Base-by-base conservation (phyloP, 2,888 invertebrate genomes). In the Erpobdella octoculata region DNA sequence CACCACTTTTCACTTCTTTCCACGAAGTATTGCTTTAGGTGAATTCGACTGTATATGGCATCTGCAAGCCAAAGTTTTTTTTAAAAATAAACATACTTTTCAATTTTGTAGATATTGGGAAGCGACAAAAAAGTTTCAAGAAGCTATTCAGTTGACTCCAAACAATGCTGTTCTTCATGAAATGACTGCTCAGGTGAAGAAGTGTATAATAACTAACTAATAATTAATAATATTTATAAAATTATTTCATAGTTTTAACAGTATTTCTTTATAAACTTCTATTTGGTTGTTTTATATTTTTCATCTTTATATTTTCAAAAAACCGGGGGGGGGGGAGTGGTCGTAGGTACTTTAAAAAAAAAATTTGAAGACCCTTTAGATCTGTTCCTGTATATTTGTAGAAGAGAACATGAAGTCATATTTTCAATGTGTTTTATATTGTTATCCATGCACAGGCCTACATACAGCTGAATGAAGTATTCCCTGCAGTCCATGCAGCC, bases 391-490 rank as follows among this genome's bases (percentile, higher is more conserved):
- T n/a, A n/a, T n/a, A n/a, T n/a, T n/a, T n/a, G n/a, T n/a, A n/a
- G n/a, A n/a, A n/a, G n/a, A n/a, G n/a, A n/a, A n/a, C n/a, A n/a
- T n/a, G n/a, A n/a, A n/a, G n/a, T n/a, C n/a, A n/a, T n/a, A n/a
- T n/a, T n/a, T n/a, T n/a, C n/a, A n/a, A n/a, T n/a, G n/a, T n/a
- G n/a, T n/a, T n/a, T n/a, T n/a, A n/a, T n/a, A n/a, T n/a, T n/a
- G n/a, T n/a, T n/a, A n/a, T n/a, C n/a, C n/a, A n/a, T n/a, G n/a
- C n/a, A 33, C 62, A 62, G 62, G 31, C 62, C 5, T 62, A 28
- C 62, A 62, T 62, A 35, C 62, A 62, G 18, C 18, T 62, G 62
- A 62, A 62, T 33, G 62, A 62, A 62, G 12, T 62, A 35, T 33
- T 62, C n/a, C 62, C 62, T 4, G 62, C 62, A 5, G 33, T 62